phyloP scores from a whole-genome alignment of 2,797 vertebrate species.

The Paguma larvata region DNA sequence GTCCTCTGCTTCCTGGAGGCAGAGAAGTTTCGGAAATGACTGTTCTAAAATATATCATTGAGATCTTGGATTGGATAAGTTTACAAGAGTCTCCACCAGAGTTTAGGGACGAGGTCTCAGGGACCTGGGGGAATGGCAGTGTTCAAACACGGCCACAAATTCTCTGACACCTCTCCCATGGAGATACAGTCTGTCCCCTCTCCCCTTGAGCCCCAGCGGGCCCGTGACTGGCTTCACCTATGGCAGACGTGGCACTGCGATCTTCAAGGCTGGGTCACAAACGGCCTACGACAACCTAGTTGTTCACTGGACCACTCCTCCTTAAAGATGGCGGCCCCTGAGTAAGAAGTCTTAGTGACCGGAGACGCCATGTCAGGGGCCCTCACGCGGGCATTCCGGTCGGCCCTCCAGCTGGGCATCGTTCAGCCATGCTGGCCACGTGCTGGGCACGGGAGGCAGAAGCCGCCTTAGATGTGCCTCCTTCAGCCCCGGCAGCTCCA shows the following conservation, averaged over 20 bases:
- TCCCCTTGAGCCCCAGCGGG: not conserved
- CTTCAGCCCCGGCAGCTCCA: not conserved
- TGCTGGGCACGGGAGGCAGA: fast-evolving
- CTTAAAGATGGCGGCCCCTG: not conserved
- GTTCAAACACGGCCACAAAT: not conserved
- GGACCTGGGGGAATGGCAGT: not conserved
- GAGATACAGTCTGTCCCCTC: not conserved
- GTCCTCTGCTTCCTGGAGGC: not conserved
- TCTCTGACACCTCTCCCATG: not conserved
- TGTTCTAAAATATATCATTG: not conserved
- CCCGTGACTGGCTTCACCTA: not conserved
- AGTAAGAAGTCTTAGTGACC: not conserved
- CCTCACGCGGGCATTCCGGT: not conserved
- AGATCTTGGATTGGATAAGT: not conserved
- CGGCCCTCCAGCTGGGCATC: not conserved
- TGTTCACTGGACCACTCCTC: not conserved
- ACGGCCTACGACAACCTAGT: not conserved
- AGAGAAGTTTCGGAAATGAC: not conserved
- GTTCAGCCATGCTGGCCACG: not conserved
- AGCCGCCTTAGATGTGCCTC: not conserved
- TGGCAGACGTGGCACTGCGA: not conserved
- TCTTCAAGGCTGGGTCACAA: not conserved
- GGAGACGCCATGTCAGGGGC: not conserved
- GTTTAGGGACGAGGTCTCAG: not conserved
- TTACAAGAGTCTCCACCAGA: not conserved